These are phyloP conservation scores for Drosophila melanogaster DNA, from an alignment of 1,140 invertebrate species.

Conservation along the genomic window Release_6_plus_ISO1_MT NT_033777.3:6117501-6118000, in stretches of 20 bases:
- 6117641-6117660: slow-evolving; percentile 27
- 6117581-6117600: slow-evolving; percentile 31
- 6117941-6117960: too few relatives aligned
- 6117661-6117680: slow-evolving; percentile 22
- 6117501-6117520: slow-evolving; percentile 3
- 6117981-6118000: neutral
- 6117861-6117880: too few relatives aligned
- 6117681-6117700: slow-evolving; percentile 10
- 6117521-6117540: slow-evolving; percentile 37
- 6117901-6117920: too few relatives aligned
- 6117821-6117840: too few relatives aligned
- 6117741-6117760: too few relatives aligned
- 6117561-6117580: slow-evolving; percentile 28
- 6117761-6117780: too few relatives aligned
- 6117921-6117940: too few relatives aligned
- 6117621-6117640: slow-evolving; percentile 20
- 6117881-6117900: too few relatives aligned
- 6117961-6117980: neutral
- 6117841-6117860: too few relatives aligned
- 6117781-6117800: too few relatives aligned
- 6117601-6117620: slow-evolving; percentile 25
- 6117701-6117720: neutral
- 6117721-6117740: neutral
- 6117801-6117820: too few relatives aligned
- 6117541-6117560: slow-evolving; percentile 34